These are phyloP conservation scores for Spisula solida DNA, from an alignment of 2,888 invertebrate species.

Conservation along the genomic window DNA sequence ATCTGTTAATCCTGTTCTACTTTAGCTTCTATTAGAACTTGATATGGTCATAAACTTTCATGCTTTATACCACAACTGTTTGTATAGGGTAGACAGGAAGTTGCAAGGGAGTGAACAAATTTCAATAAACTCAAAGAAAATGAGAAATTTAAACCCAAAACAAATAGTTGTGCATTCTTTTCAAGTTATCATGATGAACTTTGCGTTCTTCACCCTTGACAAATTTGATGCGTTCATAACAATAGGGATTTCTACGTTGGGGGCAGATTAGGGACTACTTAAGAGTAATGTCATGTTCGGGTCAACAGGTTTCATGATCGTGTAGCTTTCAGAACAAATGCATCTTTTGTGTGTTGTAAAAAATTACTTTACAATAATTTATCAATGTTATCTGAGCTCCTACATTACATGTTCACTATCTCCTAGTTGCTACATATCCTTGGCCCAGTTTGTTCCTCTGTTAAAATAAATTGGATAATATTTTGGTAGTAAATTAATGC, in stretches of 20 bases:
- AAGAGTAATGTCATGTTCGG: conserved; percentile 5
- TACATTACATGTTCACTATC: not conserved
- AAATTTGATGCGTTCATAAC: not conserved
- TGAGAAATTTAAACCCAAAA: conserved; percentile 35
- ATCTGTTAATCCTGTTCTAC: not conserved
- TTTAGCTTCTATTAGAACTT: not conserved
- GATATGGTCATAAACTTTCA: conserved; percentile 30
- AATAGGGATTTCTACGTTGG: conserved; percentile 7
- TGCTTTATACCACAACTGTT: conserved; percentile 22
- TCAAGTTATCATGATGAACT: conserved; percentile 19
- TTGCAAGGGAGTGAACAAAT: conserved; percentile 27
- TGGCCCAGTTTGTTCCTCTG: not conserved
- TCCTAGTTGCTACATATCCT: not conserved
- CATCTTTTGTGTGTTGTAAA: conserved; percentile 8
- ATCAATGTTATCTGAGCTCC: conserved; percentile 4
- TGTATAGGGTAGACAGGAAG: conserved; percentile 37
- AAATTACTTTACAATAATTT: conserved; percentile 5
- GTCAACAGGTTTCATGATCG: conserved; percentile 1
- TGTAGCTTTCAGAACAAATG: conserved; percentile 6
- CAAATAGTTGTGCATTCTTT: conserved; percentile 31
- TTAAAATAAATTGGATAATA: conserved; percentile 9
- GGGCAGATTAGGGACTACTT: not conserved
- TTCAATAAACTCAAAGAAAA: conserved; percentile 36
- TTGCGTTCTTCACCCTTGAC: not conserved
- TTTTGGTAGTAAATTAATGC: not conserved